phyloP scores from a whole-genome alignment of 1,140 invertebrate genomes.

The Parapsyche elsis region DNA sequence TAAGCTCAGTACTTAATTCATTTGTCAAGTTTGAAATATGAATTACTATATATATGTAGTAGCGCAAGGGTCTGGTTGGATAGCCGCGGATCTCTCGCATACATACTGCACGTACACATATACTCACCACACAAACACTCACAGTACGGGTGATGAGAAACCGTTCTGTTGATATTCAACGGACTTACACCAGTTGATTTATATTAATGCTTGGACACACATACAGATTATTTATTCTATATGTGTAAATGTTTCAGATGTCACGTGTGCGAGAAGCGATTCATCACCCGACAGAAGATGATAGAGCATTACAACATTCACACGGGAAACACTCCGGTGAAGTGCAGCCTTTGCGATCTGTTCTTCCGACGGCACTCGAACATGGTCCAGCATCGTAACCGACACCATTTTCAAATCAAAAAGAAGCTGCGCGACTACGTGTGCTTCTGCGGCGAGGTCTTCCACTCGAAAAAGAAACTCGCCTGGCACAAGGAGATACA shows the following conservation, averaged over 20 bases:
- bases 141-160: no score
- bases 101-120: no score
- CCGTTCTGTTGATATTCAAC: no score
- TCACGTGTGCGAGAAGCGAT: conserved; percentile 82
- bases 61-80: no score
- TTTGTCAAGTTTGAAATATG: no score
- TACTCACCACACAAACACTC: no score
- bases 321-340: conserved; percentile 80
- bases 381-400: conserved; percentile 84
- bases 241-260: conserved; percentile 74
- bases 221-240: no score
- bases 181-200: no score
- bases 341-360: conserved; percentile 83
- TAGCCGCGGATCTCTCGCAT: no score
- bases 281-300: conserved; percentile 81
- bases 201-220: no score
- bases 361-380: conserved; percentile 88
- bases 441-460: conserved; percentile 82
- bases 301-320: conserved; percentile 85
- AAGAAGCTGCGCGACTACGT: conserved; percentile 76
- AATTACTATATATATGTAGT: no score
- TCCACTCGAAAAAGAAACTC: conserved; percentile 84
- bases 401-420: conserved; percentile 74
- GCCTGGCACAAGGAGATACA: conserved; percentile 88
- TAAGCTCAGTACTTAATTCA: no score